Evolutionary conservation across 2,113 vertebrate species (phyloP), one percentile per base, ranked within the genome.

Genomic region (Nansenia antarctica): DNA sequence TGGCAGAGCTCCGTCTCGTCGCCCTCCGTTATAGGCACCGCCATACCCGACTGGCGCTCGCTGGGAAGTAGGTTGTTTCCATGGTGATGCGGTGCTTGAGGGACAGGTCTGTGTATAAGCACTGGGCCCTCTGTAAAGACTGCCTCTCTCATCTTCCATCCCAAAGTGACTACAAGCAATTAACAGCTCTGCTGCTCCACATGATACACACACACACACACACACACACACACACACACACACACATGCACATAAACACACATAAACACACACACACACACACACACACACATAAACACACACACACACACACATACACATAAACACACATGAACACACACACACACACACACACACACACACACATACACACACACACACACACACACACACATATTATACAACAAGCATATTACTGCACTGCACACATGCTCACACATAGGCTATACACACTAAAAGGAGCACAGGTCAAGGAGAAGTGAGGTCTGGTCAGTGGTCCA

Each of bases 1-100:
- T 55, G 79, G 68, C 79, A 70, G 27, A 7, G 63, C 78, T 84
- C 81, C 72, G 77, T 87, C 86, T 87, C 78, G 61, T 88, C 78
- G 62, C 87, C 78, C 77, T 86, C 77, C 76, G 72, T 87, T 86
- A 82, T 58, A 65, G 65, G 73, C 82, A 69, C 77, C 70, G 69
- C 83, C 73, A 69, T 73, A 69, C 69, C 74, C 75, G 77, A 86
- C 84, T 75, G 64, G 76, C 67, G 67, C 83, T 78, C 77, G 67
- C 83, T 80, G 72, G 79, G 84, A 93, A 92, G 86, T 92, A 88
- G 92, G 92, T 93, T 92, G 92, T 93, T 93, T 85, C 92, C 87
- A 93, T 93, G 89, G 85, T 65, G 57, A 93, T 88, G 68, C 57
- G 74, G 78, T 74, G 82, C 84, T 83, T 92, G 90, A 93, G 72